Evolutionary conservation across 2,888 invertebrate species (phyloP).

Genomic region (Nysson spinosus): DNA sequence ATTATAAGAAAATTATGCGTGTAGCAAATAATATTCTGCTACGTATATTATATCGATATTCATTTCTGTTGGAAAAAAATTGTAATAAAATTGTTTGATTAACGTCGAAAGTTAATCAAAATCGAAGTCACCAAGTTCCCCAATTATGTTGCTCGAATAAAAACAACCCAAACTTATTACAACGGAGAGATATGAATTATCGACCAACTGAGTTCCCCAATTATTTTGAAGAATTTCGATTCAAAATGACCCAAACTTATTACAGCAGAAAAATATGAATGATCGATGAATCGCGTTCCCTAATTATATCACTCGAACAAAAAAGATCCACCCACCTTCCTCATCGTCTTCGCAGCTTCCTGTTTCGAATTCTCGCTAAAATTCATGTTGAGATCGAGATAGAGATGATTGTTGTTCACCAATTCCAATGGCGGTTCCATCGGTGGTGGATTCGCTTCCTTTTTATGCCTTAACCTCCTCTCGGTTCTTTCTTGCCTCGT

Average conservation of each 20-base stretch:
- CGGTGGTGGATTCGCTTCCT: slow-evolving; percentile 67
- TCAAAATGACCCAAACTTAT: no score
- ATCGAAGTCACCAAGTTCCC: no score
- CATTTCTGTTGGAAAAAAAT: not conserved
- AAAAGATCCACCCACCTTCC: slow-evolving; percentile 59
- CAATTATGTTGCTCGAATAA: no score
- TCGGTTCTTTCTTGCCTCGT: slow-evolving; percentile 70
- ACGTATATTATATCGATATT: not conserved
- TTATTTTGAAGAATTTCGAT: no score
- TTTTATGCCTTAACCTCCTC: slow-evolving; percentile 67
- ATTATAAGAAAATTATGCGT: no score
- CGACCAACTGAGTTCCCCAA: no score
- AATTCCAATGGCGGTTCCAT: slow-evolving; percentile 67
- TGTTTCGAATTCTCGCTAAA: slow-evolving; percentile 61
- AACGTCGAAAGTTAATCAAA: no score
- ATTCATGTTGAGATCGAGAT: slow-evolving; percentile 66
- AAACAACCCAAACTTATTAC: no score
- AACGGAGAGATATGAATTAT: no score
- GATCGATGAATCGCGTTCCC: no score
- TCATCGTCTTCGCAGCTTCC: slow-evolving; percentile 45
- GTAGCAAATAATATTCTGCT: not conserved
- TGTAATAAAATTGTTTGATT: no score
- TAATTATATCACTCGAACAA: not conserved
- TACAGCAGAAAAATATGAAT: no score
- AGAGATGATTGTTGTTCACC: slow-evolving; percentile 67